Evolutionary conservation across 2,113 vertebrate genomes (phyloP).

Genomic region (Dromas ardeola): DNA sequence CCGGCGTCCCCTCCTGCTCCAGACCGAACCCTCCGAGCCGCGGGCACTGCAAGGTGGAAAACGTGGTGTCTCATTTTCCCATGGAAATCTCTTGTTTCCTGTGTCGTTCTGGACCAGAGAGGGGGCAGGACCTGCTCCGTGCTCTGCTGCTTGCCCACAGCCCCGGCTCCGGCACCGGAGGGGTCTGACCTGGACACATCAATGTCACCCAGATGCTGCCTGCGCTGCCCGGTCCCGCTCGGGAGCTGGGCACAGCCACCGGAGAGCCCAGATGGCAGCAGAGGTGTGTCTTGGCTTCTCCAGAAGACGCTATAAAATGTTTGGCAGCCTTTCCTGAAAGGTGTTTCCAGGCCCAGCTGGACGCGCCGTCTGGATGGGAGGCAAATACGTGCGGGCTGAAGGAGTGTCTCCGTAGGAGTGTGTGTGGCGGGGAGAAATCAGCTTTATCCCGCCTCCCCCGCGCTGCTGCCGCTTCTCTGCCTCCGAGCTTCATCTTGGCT

Average conservation of each 20-base stretch:
- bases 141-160: neutral
- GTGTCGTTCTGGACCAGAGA: neutral
- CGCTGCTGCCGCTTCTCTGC: neutral
- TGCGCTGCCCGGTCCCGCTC: neutral
- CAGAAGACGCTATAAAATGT: fast-evolving
- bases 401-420: neutral
- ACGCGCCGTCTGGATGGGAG: neutral
- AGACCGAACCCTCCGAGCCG: neutral
- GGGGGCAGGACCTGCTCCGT: neutral
- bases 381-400: neutral
- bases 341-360: neutral
- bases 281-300: neutral
- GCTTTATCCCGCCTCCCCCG: neutral
- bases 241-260: neutral
- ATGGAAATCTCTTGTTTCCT: neutral
- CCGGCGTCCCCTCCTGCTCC: neutral
- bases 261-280: neutral
- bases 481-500: neutral
- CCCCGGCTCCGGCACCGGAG: neutral
- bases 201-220: neutral
- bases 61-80: fast-evolving
- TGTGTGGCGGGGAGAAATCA: fast-evolving
- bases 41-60: neutral
- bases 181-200: neutral
- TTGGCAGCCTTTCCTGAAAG: neutral